Conservation (phyloP, 1,140 invertebrate species). For the Drosophila repleta region DNA sequence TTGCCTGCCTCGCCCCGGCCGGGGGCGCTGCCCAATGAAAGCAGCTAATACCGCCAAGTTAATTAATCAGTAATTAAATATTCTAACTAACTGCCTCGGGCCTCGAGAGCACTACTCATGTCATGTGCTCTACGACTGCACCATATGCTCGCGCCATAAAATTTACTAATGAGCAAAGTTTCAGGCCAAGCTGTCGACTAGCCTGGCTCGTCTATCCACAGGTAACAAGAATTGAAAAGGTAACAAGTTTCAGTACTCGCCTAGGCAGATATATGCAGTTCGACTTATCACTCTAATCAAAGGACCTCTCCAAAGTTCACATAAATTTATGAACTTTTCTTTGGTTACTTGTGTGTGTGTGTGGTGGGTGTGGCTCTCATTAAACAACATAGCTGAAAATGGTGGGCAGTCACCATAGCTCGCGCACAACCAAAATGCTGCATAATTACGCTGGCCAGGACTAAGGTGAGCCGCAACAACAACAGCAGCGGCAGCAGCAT, state of each 20-base stretch:
- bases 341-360: constrained; percentile 45
- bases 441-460: constrained; percentile 70
- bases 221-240: constrained; percentile 54
- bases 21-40: constrained; percentile 21
- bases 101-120: constrained; percentile 21
- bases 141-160: constrained; percentile 59
- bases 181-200: constrained; percentile 11
- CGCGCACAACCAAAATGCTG: constrained; percentile 55
- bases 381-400: constrained; percentile 40
- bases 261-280: constrained; percentile 36
- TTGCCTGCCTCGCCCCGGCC: constrained; percentile 2
- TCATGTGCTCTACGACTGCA: constrained; percentile 5
- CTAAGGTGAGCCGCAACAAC: constrained; percentile 50
- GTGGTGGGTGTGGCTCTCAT: constrained; percentile 46
- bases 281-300: constrained; percentile 72
- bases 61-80: constrained; percentile 81
- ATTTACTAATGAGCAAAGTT: constrained; percentile 80
- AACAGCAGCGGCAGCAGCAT: constrained; percentile 3
- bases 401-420: neutral
- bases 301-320: constrained; percentile 55
- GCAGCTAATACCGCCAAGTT: constrained; percentile 45
- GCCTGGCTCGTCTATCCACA: constrained; percentile 63
- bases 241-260: constrained; percentile 12
- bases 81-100: constrained; percentile 62
- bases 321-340: constrained; percentile 74